Conservation (phyloP, 1,140 invertebrate species). For the Solenopsis invicta region DNA sequence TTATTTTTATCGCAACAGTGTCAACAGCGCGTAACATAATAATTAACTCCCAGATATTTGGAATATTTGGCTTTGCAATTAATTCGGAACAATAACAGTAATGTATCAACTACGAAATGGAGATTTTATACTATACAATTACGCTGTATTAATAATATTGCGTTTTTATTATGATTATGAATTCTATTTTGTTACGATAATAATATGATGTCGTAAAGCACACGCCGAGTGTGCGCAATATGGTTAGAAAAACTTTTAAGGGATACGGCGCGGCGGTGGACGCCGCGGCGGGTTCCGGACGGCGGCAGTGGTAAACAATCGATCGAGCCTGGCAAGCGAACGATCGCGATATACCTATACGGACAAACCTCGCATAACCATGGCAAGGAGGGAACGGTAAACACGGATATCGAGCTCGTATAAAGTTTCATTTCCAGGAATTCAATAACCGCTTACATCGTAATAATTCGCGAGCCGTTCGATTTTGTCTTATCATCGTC, state of each 20-base stretch:
- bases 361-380: slow-evolving; percentile 38
- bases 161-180: neutral
- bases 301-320: slow-evolving; percentile 61
- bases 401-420: slow-evolving; percentile 56
- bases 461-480: slow-evolving; percentile 69
- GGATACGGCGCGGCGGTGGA: neutral
- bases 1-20: neutral
- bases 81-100: neutral
- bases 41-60: neutral
- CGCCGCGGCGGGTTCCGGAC: slow-evolving; percentile 8
- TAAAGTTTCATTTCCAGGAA: slow-evolving; percentile 79
- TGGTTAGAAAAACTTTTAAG: slow-evolving; percentile 12
- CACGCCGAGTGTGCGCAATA: neutral
- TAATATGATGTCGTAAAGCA: neutral
- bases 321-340: slow-evolving; percentile 29
- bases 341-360: slow-evolving; percentile 57
- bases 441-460: slow-evolving; percentile 79
- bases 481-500: slow-evolving; percentile 64
- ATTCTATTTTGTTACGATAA: neutral
- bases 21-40: neutral
- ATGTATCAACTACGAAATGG: neutral
- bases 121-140: neutral
- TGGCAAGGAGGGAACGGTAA: slow-evolving; percentile 24
- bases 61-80: neutral
- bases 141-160: neutral